phyloP scores from a whole-genome alignment of 2,888 invertebrate species.

The Tinea semifulvella region DNA sequence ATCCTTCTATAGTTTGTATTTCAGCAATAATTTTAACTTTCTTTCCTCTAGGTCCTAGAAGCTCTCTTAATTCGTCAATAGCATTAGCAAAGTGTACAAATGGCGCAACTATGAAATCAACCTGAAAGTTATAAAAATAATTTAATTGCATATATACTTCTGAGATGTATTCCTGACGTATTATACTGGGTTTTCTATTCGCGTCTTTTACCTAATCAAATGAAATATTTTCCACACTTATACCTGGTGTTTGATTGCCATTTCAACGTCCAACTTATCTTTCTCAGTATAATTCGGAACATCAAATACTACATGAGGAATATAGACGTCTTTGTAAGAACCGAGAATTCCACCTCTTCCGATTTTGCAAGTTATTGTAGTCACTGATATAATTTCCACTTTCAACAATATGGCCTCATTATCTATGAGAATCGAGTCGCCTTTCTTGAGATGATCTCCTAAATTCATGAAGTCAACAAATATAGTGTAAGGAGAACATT shows the following conservation, averaged over 20 bases:
- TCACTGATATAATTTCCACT: conserved; percentile 61
- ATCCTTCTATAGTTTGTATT: conserved; percentile 47
- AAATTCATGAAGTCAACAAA: conserved; percentile 64
- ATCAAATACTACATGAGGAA: conserved; percentile 43
- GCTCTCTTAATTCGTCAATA: conserved; percentile 34
- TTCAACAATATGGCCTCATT: conserved; percentile 82
- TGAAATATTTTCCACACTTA: no score
- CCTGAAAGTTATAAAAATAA: conserved; percentile 32
- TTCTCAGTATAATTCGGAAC: conserved; percentile 48
- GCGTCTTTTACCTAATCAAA: no score
- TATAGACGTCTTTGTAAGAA: conserved; percentile 49
- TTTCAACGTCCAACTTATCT: conserved; percentile 40
- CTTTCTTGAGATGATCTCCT: conserved; percentile 55
- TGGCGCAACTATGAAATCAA: conserved; percentile 46
- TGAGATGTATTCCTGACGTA: no score
- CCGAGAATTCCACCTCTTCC: conserved; percentile 47
- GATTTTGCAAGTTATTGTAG: conserved; percentile 49
- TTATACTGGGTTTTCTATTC: no score
- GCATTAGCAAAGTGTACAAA: conserved; percentile 32
- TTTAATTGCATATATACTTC: no score
- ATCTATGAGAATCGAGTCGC: conserved; percentile 54
- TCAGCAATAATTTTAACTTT: conserved; percentile 47
- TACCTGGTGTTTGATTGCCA: conserved; percentile 48
- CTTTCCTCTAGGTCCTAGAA: conserved; percentile 49
- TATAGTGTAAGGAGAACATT: conserved; percentile 61